These are phyloP conservation scores for Lagopus leucura DNA, from an alignment of 2,113 vertebrate genomes.

Conservation along the genomic window DNA sequence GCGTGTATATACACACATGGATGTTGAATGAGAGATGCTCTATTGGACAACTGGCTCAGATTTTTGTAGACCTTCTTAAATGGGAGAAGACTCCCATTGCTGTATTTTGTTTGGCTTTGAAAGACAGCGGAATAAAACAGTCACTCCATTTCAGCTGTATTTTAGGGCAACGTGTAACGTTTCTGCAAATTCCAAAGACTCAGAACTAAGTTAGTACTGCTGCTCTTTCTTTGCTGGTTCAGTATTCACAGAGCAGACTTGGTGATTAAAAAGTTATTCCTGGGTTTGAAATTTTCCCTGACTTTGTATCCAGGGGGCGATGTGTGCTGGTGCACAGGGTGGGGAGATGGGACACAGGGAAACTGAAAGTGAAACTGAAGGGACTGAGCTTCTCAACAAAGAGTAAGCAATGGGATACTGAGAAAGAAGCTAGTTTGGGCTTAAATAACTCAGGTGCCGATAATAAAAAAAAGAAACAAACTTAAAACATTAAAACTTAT, in stretches of 20 bases:
- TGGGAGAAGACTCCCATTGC: not conserved
- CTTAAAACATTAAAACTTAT: not conserved
- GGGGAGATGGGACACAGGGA: not conserved
- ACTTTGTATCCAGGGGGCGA: not conserved
- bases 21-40: not conserved
- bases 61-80: not conserved
- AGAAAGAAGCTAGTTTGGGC: not conserved
- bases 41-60: not conserved
- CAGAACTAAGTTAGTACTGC: not conserved
- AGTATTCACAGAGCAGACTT: not conserved
- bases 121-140: not conserved
- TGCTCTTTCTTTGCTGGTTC: not conserved
- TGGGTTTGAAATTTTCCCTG: not conserved
- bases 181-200: not conserved
- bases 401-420: not conserved
- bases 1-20: not conserved
- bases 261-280: not conserved
- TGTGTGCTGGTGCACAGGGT: not conserved
- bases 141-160: not conserved
- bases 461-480: not conserved
- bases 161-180: not conserved
- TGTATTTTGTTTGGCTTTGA: not conserved
- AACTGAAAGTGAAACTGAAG: conserved; percentile 51
- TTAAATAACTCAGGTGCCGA: not conserved
- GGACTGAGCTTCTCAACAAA: not conserved